Conservation (phyloP, 2,797 vertebrate species). For the Macrochelys suwanniensis region DNA sequence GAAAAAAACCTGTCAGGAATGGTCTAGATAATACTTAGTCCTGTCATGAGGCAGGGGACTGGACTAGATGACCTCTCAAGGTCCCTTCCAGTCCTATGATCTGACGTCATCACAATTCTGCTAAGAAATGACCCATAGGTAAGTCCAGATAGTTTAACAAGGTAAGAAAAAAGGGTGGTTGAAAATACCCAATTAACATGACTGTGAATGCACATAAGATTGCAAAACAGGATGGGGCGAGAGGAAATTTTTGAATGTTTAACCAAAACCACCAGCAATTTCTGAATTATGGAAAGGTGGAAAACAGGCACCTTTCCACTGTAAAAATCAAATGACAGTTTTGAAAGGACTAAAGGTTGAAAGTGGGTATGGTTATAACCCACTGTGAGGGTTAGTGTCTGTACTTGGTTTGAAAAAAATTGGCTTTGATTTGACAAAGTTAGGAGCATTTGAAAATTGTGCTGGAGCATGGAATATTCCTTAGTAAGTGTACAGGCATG, state of each 20-base stretch:
- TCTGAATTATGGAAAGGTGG: neutral
- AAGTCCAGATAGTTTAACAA: neutral
- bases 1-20: too few species aligned
- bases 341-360: neutral
- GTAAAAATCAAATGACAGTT: neutral
- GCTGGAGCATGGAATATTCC: neutral
- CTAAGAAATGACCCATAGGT: neutral
- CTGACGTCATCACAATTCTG: neutral
- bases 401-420: neutral
- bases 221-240: neutral
- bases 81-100: too few species aligned
- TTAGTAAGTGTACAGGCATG: neutral
- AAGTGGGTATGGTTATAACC: neutral
- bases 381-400: neutral
- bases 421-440: neutral
- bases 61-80: too few species aligned
- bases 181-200: neutral
- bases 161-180: neutral
- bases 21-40: too few species aligned
- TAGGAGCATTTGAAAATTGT: neutral
- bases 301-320: neutral
- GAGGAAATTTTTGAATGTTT: neutral
- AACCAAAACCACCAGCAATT: neutral
- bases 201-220: neutral
- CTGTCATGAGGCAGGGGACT: too few species aligned